Evolutionary conservation across 2,113 vertebrate genomes (phyloP).

Genomic region (Macroglossus sobrinus): DNA sequence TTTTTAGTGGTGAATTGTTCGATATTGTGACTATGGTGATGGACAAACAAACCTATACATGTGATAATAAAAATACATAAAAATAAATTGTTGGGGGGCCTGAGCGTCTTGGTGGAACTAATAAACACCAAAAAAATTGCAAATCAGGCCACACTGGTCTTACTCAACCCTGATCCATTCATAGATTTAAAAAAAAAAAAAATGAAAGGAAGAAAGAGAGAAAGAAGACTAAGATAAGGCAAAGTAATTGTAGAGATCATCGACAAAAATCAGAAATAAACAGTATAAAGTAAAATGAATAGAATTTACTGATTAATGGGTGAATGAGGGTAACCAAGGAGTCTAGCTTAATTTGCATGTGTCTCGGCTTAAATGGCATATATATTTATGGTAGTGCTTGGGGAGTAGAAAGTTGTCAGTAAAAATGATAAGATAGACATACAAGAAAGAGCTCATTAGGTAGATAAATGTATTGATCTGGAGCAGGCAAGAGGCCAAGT

Average conservation of each 20-base stretch:
- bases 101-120: background rate
- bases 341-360: background rate
- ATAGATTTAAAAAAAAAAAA: background rate
- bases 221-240: background rate
- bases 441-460: background rate
- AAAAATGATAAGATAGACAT: background rate
- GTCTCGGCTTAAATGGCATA: background rate
- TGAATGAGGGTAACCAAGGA: background rate
- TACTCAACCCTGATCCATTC: background rate
- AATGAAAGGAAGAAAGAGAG: no score
- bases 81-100: background rate
- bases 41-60: background rate
- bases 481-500: background rate
- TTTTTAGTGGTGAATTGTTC: background rate
- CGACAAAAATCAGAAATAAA: background rate
- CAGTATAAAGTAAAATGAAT: background rate
- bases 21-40: background rate
- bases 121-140: background rate
- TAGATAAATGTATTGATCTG: background rate
- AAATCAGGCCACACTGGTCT: background rate
- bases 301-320: background rate
- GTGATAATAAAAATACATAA: background rate
- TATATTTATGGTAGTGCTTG: background rate
- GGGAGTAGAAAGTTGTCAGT: background rate
- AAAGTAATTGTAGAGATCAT: background rate